Evolutionary conservation across 2,113 vertebrate genomes (phyloP), one percentile per base, ranked within the genome.

Genomic region (Proterorhinus semilunaris): DNA sequence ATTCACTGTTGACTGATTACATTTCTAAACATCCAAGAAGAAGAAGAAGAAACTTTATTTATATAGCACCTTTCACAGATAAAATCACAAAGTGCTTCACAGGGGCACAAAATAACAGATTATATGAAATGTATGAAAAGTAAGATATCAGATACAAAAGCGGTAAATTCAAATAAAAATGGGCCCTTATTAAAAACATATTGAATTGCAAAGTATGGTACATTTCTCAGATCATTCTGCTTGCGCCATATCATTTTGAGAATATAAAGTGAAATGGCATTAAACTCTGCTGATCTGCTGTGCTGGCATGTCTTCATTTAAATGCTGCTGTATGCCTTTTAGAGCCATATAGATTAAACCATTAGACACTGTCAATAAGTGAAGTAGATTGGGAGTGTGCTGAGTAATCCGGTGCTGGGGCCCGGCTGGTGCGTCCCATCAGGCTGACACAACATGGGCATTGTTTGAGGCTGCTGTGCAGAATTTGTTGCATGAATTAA

Each of bases 261-360:
- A 36, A 36, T 36, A 36, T 36, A 36, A 36, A 36, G 27, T 36
- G 27, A 36, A 36, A 36, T 36, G 27, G 27, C 27, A 36, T 36
- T 36, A 36, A 36, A 36, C 27, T 1, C 27, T 47, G 46, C 0
- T 72, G 55, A 5, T 54, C 50, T 42, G 0, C 7, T 9, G 43
- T 21, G 47, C 2, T 36, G 59, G n/a, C 51, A 13, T 46, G 15
- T 64, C 53, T 59, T 42, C 8, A 17, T 51, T 64, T 53, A 69
- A 64, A 49, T 66, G 46, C 27, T 17, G 53, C 43, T 13, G 53
- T 17, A 71, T 16, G 68, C 45, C 57, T 55, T 72, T 64, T 61
- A 64, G 51, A 82, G 44, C 17, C 65, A 45, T 73, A 74, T 78
- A 45, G 72, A 78, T 75, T 65, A 53, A 59, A 58, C 16, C 51